Conservation (phyloP, 1,140 invertebrate species). For the Lepidostoma basale region DNA sequence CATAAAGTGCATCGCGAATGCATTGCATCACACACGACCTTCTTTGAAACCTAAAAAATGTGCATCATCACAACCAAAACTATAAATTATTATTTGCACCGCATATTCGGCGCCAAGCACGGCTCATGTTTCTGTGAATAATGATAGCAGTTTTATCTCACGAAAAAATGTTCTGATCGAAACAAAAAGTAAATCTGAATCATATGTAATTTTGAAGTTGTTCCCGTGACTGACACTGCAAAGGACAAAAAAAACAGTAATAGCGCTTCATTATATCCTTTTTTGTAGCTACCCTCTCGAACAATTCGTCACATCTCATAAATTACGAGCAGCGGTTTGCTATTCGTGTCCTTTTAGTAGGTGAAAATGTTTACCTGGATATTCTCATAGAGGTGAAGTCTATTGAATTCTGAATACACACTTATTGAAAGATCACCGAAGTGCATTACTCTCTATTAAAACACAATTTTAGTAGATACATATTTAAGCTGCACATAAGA, state of each 20-base stretch:
- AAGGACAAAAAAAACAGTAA: conserved; percentile 24
- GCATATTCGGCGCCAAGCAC: no score
- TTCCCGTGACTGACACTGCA: conserved; percentile 29
- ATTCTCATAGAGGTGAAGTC: not conserved
- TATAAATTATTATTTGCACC: no score
- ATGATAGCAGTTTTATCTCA: not conserved
- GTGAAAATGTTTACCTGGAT: not conserved
- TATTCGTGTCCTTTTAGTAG: not conserved
- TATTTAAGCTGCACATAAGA: not conserved
- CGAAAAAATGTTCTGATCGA: not conserved
- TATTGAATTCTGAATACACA: not conserved
- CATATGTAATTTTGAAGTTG: conserved; percentile 1
- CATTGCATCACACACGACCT: not conserved
- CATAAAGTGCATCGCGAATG: no score
- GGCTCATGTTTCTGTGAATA: no score
- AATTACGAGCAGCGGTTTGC: conserved; percentile 29
- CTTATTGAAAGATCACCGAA: conserved; percentile 12
- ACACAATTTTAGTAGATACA: not conserved
- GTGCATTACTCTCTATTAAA: not conserved
- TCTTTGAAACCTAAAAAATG: not conserved
- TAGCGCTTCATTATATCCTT: conserved; percentile 31
- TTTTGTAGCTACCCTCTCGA: conserved; percentile 36
- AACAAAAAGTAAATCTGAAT: not conserved
- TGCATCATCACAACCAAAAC: not conserved
- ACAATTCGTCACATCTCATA: conserved; percentile 43